Base-by-base conservation (phyloP, 1,140 invertebrate species). In the Heliconius melpomene region DNA sequence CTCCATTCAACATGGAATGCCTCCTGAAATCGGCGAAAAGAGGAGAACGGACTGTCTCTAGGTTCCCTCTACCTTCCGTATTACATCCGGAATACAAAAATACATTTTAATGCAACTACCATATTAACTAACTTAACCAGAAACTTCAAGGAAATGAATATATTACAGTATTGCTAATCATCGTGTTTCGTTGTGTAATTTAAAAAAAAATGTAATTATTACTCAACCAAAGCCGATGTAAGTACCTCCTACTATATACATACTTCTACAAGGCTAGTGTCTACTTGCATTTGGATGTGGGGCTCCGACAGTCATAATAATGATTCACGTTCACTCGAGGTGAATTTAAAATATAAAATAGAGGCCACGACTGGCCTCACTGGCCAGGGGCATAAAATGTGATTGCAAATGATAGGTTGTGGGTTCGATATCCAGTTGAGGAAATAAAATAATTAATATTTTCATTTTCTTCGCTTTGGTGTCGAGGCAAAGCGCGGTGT, bases 291-390 rank as follows among this genome's bases (percentile, higher is more conserved):
- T 85, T 52, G 80, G 79, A 29, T 72, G 40, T 73, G 71, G 57
- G 23, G 29, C 40, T 73, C 54, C 74, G 77, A 36, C 38, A 75
- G 74, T 78, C 36, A 79, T 79, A 50, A 74, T 79, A 84, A 83
- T 85, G 82, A 84, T 54, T 85, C 80, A 85, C 74, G 74, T 77
- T 79, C 52, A 75, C 80, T 70, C 57, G 82, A 79, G 79, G 57
- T 81, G 84, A 85, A 85, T 85, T 72, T 77, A 81, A 40, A 40
- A 40, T 40, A 11, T 40, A 40, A 40, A 13, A 40, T 13, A 16
- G 40, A 46, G 13, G 40, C 40, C 40, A 32, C 29, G 3, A 32
- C 29, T 32, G 29, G 29, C 29, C 29, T 32, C 29, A 32, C 29
- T 32, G 29, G 29, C 29, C 3, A 46, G 3, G 11, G 5, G 40